phyloP scores from a whole-genome alignment of 2,888 invertebrate genomes.

The Calliopum simillimum region DNA sequence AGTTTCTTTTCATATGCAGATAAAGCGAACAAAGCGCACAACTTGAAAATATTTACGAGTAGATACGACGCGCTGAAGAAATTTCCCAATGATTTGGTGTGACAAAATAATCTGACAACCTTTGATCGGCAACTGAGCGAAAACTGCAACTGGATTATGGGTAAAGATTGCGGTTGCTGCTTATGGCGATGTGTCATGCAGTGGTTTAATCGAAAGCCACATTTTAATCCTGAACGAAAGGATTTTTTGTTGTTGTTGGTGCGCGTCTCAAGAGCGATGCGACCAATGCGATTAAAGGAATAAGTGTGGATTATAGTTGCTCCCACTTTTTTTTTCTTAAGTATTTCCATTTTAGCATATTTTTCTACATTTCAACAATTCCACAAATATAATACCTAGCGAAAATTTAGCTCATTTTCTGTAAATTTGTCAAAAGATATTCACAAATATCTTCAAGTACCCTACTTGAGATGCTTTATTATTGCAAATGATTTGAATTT shows the following conservation, averaged over 20 bases:
- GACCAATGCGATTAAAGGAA: not conserved
- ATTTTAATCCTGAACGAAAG: not conserved
- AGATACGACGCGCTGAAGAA: no score
- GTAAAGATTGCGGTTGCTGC: constrained; percentile 1
- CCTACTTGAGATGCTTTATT: constrained; percentile 3
- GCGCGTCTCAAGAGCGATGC: not conserved
- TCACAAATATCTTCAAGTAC: not conserved
- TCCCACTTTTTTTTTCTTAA: no score
- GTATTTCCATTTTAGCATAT: no score
- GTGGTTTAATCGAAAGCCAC: constrained; percentile 12
- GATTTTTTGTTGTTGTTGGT: no score
- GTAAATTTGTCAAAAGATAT: not conserved
- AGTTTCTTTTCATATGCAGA: not conserved
- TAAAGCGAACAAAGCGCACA: not conserved
- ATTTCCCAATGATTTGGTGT: no score
- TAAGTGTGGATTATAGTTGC: not conserved
- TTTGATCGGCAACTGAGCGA: no score
- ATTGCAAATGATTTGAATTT: not conserved
- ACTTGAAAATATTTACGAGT: no score
- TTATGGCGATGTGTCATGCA: constrained; percentile 3
- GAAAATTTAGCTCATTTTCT: not conserved
- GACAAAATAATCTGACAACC: no score
- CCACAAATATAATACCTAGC: no score
- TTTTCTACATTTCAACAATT: no score
- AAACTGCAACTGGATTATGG: not conserved